Evolutionary conservation across 2,888 invertebrate species (phyloP), one percentile per base, ranked within the genome.

Genomic region (Eilema sororculum): DNA sequence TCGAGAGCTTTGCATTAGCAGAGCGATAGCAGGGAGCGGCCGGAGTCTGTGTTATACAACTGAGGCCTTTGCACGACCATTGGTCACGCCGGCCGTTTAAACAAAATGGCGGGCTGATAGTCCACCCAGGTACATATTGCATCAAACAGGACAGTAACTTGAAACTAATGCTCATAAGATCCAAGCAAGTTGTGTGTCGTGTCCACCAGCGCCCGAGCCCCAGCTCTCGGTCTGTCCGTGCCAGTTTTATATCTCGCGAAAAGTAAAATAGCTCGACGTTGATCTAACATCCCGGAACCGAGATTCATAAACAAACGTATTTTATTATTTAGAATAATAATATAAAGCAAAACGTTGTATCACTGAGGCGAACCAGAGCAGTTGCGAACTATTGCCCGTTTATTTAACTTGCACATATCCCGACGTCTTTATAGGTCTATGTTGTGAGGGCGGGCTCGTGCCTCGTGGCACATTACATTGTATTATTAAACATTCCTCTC

Each of bases 381-480:
- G 30, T 33, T 33, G 64, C 56, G 65, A 65, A 33, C 33, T 24
- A 52, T 37, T 65, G 12, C 12, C 22, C 57, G 56, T 65, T 65
- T 57, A 65, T 65, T 57, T 65, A 37, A 65, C 65, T 65, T 59
- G 20, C 6, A 69, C 56, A 69, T 69, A 56, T 60, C 25, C 52
- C 65, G 65, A 64, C 60, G 65, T 65, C 56, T 52, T 65, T 69
- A 69, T 65, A 60, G 65, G 24, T 46, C 9, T 52, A 20, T 12
- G 52, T 30, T 46, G n/a, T n/a, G 46, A 52, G 59, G n/a, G 60
- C n/a, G 1, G 52, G 52, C 52, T 68, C 62, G 56, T 16, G 58
- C 46, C 30, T 57, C 28, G 4, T 22, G 30, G 46, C n/a, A 64
- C 28, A 68, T 68, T 64, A 68, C 25, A 63, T 28, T 57, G 2